Conservation (phyloP, 2,113 vertebrate genomes). For the Triplophysa tibetana region DNA sequence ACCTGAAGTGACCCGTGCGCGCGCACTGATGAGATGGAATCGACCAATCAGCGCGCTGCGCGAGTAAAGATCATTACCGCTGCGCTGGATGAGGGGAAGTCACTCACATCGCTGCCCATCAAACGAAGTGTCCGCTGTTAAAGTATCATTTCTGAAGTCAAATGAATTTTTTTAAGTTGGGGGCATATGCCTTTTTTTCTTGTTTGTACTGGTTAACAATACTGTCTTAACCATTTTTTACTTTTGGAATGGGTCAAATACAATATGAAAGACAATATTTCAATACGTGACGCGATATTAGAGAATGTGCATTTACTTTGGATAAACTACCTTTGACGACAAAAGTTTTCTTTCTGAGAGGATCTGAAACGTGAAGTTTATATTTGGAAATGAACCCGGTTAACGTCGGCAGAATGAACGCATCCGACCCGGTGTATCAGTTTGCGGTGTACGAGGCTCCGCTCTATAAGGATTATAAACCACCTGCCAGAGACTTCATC, state of each 20-base stretch:
- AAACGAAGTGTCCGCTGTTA: background rate
- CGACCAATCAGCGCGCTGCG: constrained; percentile 23
- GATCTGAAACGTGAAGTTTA: background rate
- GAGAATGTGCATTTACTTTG: background rate
- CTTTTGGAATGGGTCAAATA: too few relatives aligned
- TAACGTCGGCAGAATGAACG: background rate
- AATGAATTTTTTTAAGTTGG: too few relatives aligned
- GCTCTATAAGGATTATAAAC: constrained; percentile 76
- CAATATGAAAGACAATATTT: background rate
- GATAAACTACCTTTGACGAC: constrained; percentile 4
- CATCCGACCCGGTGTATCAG: background rate
- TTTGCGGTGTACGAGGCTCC: constrained; percentile 46
- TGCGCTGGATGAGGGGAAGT: background rate
- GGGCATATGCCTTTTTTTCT: too few relatives aligned
- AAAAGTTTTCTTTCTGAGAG: background rate
- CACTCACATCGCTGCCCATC: background rate
- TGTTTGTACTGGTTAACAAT: too few relatives aligned
- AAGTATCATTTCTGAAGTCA: background rate
- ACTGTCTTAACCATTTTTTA: too few relatives aligned
- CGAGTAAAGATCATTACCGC: background rate
- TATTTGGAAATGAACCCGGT: background rate
- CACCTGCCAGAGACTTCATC: constrained; percentile 72
- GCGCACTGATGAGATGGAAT: constrained; percentile 2
- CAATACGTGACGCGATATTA: background rate
- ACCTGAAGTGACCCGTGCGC: background rate